These are phyloP conservation scores for Chrysocyon brachyurus DNA, from an alignment of 2,797 vertebrate genomes.

Conservation along the genomic window DNA sequence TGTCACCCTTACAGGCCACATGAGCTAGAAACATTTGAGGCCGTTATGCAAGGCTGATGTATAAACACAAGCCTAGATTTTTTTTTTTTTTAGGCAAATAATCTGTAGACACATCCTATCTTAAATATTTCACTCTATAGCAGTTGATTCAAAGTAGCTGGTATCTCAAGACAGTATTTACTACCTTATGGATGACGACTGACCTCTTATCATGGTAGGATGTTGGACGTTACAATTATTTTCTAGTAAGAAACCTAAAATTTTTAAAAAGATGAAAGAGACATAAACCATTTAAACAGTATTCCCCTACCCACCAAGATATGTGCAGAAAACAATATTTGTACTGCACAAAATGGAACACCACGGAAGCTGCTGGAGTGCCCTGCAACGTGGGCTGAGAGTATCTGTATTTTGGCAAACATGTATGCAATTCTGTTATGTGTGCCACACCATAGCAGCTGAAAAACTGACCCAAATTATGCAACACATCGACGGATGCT, in stretches of 20 bases:
- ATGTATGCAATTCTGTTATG: background rate
- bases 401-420: background rate
- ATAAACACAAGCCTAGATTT: background rate
- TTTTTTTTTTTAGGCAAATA: background rate
- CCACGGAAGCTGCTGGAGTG: background rate
- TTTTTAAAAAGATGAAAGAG: background rate
- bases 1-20: background rate
- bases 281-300: background rate
- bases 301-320: background rate
- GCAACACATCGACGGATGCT: background rate
- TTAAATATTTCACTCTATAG: background rate
- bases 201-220: background rate
- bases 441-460: background rate
- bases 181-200: background rate
- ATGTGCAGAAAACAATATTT: background rate
- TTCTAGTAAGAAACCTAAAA: background rate
- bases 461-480: background rate
- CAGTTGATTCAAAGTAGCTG: background rate
- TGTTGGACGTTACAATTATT: background rate
- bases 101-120: background rate
- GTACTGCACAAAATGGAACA: background rate
- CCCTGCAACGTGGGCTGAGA: background rate
- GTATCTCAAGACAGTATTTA: background rate
- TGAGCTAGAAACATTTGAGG: background rate
- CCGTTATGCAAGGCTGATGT: background rate